phyloP scores from a whole-genome alignment of 2,113 vertebrate genomes.

The Erythrocercus mccallii region DNA sequence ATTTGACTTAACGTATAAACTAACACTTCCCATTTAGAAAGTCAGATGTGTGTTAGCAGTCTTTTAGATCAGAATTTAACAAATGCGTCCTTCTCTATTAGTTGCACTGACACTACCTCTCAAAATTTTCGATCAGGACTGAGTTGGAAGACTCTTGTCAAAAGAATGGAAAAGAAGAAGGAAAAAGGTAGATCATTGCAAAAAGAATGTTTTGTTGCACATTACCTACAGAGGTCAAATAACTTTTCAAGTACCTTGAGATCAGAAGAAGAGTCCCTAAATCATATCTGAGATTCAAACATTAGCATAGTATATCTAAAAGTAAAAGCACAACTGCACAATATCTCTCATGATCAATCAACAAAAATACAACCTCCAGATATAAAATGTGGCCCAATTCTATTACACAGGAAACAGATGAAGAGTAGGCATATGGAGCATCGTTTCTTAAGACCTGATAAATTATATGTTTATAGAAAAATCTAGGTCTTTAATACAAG shows the following conservation, averaged over 20 bases:
- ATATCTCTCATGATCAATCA: neutral
- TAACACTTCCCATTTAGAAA: neutral
- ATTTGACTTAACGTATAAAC: neutral
- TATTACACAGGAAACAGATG: neutral
- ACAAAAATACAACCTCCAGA: neutral
- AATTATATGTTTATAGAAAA: neutral
- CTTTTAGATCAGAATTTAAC: neutral
- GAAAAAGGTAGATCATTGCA: neutral
- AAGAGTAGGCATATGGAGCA: neutral
- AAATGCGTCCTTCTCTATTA: neutral
- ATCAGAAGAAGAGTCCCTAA: neutral
- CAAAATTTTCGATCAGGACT: neutral
- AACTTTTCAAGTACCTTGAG: neutral
- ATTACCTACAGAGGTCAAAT: neutral
- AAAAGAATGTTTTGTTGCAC: neutral
- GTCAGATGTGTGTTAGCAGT: neutral
- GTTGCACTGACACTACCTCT: neutral
- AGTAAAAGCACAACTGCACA: neutral
- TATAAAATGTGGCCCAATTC: neutral
- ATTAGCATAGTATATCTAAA: neutral
- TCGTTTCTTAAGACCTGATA: neutral
- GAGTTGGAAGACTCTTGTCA: neutral
- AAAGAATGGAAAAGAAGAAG: too few species aligned
- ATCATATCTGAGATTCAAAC: neutral
- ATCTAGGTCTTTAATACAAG: neutral